Base-by-base conservation (phyloP, 2,113 vertebrate genomes). In the Lonchura striata region DNA sequence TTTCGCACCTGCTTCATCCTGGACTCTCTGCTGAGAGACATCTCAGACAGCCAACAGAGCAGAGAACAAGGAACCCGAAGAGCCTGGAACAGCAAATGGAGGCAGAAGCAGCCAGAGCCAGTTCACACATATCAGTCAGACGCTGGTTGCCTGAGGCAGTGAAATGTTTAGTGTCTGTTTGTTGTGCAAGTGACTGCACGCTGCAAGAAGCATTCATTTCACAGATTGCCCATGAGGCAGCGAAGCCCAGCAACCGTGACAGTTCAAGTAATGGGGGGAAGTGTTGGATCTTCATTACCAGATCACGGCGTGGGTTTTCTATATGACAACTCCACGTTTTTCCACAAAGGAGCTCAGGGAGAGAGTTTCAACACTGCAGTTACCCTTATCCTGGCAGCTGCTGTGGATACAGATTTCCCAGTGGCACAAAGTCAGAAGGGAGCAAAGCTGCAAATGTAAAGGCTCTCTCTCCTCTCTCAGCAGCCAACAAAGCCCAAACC, bases 121-220 rank as follows among this genome's bases (percentile, higher is more conserved):
- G 70, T 74, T 96, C 90, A 92, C 77, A 86, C 27, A 27, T 95
- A 84, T 66, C 88, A 91, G 77, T 77, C 78, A 96, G 95, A 84
- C 27, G 22, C 37, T 44, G 54, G 28, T 70, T 94, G 95, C 96
- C 82, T 80, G 60, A 94, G 92, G 92, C 96, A 92, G 91, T 41
- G 71, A 91, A 88, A 78, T 91, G 64, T 91, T 95, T 92, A 92
- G 85, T 79, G 64, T 75, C 71, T 96, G 70, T 90, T 95, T 95
- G 91, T 94, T 97, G 94, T 88, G 88, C 77, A 94, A 97, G 94
- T 46, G 88, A 49, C 87, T 94, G 78, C 15, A 6, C 42, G 21
- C 78, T 94, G 91, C 19, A 80, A 96, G 85, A 79, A 83, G 86
- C 35, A 57, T 57, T 82, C 76, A 46, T 82, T 95, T 93, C 79